These are phyloP conservation scores for Leucosticte australis DNA, from an alignment of 2,113 vertebrate genomes.

Conservation along the genomic window DNA sequence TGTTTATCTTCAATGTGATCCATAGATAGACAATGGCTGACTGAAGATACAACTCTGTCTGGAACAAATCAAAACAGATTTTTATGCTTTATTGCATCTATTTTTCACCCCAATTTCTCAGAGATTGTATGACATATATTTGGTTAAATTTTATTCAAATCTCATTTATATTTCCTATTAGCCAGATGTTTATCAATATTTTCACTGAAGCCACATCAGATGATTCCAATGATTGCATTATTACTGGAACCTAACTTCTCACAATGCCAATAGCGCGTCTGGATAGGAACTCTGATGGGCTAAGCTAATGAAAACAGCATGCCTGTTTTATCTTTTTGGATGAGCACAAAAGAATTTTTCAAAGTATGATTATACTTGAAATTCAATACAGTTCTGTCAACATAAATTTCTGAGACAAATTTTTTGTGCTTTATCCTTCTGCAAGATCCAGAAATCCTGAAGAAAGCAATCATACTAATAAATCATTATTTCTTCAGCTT, in stretches of 20 bases:
- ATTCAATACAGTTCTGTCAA: neutral
- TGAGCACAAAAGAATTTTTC: neutral
- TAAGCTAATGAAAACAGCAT: neutral
- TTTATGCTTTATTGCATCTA: neutral
- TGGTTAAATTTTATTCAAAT: neutral
- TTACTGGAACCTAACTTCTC: neutral
- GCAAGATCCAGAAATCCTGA: neutral
- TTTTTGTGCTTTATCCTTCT: neutral
- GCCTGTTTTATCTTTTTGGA: neutral
- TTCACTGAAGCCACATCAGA: neutral
- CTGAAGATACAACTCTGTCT: neutral
- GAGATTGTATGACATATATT: neutral
- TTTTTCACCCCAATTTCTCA: neutral
- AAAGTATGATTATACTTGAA: neutral
- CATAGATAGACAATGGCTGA: neutral
- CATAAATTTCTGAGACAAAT: neutral
- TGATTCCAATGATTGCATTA: neutral
- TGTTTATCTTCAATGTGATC: neutral
- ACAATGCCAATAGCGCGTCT: neutral
- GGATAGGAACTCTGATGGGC: neutral
- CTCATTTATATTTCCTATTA: neutral
- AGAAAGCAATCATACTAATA: neutral
- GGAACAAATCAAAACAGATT: neutral
- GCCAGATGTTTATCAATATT: neutral
- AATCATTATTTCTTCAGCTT: neutral